Evolutionary conservation across 2,797 vertebrate genomes (phyloP).

Genomic region (Falco biarmicus): DNA sequence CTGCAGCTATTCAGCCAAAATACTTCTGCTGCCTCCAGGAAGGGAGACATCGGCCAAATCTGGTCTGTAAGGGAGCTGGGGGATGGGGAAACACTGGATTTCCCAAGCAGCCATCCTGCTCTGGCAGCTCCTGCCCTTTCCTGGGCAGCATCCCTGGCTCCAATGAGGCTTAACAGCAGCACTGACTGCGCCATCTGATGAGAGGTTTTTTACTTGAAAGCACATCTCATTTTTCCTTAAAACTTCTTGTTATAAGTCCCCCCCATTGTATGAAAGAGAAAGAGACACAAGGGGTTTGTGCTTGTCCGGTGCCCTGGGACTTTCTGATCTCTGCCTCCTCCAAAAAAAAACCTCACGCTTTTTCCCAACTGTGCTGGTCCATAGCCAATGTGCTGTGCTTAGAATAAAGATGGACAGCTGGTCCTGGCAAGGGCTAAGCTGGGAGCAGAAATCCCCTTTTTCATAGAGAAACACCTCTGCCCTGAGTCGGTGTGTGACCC

Average conservation of each 20-base stretch:
- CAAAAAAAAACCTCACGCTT: rapidly evolving
- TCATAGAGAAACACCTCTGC: not conserved
- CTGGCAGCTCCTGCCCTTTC: not conserved
- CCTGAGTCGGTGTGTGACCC: rapidly evolving
- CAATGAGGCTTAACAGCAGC: rapidly evolving
- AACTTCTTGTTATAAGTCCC: too few relatives aligned
- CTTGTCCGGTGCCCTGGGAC: not conserved
- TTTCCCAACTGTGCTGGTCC: not conserved
- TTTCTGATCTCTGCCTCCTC: not conserved
- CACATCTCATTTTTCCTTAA: too few relatives aligned
- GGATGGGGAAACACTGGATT: not conserved
- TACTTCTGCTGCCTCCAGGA: not conserved
- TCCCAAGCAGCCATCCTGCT: rapidly evolving
- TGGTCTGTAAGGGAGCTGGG: not conserved
- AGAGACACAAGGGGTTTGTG: not conserved
- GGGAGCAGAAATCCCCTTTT: not conserved
- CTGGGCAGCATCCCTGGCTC: rapidly evolving
- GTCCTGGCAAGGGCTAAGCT: not conserved
- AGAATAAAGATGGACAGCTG: not conserved
- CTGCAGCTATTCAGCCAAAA: not conserved
- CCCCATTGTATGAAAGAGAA: too few relatives aligned
- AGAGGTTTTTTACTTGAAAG: not conserved
- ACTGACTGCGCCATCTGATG: rapidly evolving
- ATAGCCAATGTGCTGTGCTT: rapidly evolving
- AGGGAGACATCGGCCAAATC: not conserved